Percentiles rank a stretch among this genome's conserved stretches.
Conservation (phyloP, 2,888 invertebrate species). For the Eupithecia subfuscata region DNA sequence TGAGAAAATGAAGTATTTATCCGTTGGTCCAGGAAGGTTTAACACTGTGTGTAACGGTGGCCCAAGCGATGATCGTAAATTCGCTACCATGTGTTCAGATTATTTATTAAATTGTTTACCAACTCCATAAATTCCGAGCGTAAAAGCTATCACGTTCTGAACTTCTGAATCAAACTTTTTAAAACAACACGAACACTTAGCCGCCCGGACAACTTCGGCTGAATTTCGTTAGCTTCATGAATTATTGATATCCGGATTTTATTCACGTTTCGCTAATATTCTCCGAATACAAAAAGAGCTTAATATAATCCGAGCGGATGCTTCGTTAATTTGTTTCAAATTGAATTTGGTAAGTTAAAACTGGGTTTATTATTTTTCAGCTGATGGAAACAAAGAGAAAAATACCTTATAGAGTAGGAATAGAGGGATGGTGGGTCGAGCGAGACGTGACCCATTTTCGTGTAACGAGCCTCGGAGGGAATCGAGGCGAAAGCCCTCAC, state of each 20-base stretch:
- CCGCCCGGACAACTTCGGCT: slow-evolving; percentile 13
- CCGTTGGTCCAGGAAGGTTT: slow-evolving; percentile 26
- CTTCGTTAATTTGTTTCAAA: slow-evolving; percentile 30
- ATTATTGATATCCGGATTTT: slow-evolving; percentile 40
- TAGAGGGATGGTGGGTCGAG: slow-evolving; percentile 37
- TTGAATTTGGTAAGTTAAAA: slow-evolving; percentile 23
- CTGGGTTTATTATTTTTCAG: slow-evolving; percentile 8
- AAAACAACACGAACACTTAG: slow-evolving; percentile 13
- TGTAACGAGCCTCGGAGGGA: slow-evolving; percentile 47
- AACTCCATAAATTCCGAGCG: neutral
- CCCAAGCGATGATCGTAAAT: slow-evolving; percentile 54
- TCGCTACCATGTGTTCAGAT: slow-evolving; percentile 33
- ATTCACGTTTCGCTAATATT: slow-evolving; percentile 35
- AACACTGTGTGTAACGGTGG: slow-evolving; percentile 49
- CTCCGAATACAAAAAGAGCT: slow-evolving; percentile 34
- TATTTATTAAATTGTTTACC: slow-evolving; percentile 20
- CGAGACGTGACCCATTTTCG: slow-evolving; percentile 57
- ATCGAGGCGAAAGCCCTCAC: slow-evolving; percentile 44
- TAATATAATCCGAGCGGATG: slow-evolving; percentile 33
- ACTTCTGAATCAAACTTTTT: slow-evolving; percentile 1
- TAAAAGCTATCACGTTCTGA: neutral
- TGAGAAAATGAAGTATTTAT: slow-evolving; percentile 35
- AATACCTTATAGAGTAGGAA: slow-evolving; percentile 17
- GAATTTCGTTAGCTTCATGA: slow-evolving; percentile 35
- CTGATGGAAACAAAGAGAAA: slow-evolving; percentile 28